Evolutionary conservation across 2,113 vertebrate species (phyloP).

Genomic region (Fulmarus glacialis): DNA sequence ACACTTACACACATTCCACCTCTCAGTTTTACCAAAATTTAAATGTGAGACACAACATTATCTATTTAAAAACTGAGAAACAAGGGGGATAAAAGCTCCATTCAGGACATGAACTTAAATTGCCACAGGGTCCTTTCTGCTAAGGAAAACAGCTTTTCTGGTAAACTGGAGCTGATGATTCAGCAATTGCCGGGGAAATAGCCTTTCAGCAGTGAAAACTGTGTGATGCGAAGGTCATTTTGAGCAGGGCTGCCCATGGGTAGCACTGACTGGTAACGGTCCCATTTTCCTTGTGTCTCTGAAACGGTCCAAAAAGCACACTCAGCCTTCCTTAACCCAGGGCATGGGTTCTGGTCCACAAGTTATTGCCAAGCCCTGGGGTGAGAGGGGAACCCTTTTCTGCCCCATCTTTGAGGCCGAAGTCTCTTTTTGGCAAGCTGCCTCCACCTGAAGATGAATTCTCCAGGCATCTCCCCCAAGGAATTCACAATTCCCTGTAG

Average conservation of each 20-base stretch:
- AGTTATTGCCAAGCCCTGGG: not conserved
- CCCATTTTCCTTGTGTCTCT: not conserved
- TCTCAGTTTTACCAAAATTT: conserved; percentile 7
- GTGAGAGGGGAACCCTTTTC: not conserved
- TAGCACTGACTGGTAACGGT: not conserved
- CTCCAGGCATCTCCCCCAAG: not conserved
- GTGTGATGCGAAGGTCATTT: not conserved
- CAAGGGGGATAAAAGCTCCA: not conserved
- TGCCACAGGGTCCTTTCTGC: not conserved
- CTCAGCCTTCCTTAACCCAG: not conserved
- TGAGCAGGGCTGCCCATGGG: not conserved
- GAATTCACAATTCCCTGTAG: not conserved
- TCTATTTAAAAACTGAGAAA: conserved; percentile 9
- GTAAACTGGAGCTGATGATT: conserved; percentile 19
- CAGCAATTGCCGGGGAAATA: not conserved
- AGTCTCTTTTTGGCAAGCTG: not conserved
- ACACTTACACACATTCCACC: not conserved
- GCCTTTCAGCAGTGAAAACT: not conserved
- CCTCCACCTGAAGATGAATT: not conserved
- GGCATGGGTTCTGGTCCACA: not conserved
- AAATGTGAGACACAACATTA: not conserved
- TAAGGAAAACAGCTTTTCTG: conserved; percentile 25
- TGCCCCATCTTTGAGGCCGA: not conserved
- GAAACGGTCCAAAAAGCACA: not conserved
- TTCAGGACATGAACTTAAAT: conserved; percentile 27